Base-by-base conservation (phyloP, 2,113 vertebrate species). In the Sylvietta virens region DNA sequence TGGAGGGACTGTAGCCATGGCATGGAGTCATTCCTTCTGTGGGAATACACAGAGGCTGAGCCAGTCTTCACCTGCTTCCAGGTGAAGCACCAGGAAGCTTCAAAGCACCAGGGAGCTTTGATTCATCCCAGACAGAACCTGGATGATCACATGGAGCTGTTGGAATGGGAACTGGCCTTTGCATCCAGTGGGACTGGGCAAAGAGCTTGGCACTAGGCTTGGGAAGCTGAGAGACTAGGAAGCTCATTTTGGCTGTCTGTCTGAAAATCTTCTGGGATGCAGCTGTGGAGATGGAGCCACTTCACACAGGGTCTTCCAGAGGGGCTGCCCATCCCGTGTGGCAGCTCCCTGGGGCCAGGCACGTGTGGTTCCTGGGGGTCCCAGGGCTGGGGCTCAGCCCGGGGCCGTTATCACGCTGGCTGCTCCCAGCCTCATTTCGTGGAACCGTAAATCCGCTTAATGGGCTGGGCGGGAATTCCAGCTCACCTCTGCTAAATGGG, bases 381-480 rank as follows among this genome's bases (percentile, higher is more conserved):
- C 83, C 7, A 0, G 92, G 42, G 76, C 33, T 19, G 1, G 4
- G 40, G 91, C 91, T 60, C 60, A 14, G 72, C 90, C n/a, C 0
- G 1, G 71, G 78, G 93, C 93, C 3, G 57, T 67, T 95, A 92
- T 40, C 33, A 0, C 1, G 0, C 90, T 5, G 37, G 64, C 94
- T 74, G 76, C 92, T 90, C 40, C 85, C 81, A 44, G 83, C 93
- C 81, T 35, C 2, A 1, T 56, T 92, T 77, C 1, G 18, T 30
- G 91, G 89, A 86, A 81, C 94, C 3, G 81, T 92, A 92, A 94
- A 72, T 94, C 81, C 33, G 24, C 67, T 94, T 93, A 81, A 88
- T 91, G 95, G 88, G 53, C 81, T 85, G 94, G 76, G 56, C 82
- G 94, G 90, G 95, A 89, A 88, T 95, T 92, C 80, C 84, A 79